Conservation (phyloP, 2,113 vertebrate species). For the Pelodiscus sinensis region DNA sequence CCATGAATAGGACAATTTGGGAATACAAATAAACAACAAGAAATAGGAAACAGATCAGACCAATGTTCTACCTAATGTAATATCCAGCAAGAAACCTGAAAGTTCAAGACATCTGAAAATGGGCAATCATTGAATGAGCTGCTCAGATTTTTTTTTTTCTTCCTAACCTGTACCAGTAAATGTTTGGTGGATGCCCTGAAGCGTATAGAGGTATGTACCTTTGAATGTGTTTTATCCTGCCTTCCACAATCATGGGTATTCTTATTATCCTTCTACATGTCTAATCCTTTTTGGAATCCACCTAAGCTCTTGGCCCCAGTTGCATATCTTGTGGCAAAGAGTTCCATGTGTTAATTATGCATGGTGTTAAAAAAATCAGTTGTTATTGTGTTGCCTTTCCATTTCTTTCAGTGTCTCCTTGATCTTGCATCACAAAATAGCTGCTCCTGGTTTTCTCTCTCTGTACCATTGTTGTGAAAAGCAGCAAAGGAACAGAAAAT, state of each 20-base stretch:
- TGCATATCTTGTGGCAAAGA: background rate
- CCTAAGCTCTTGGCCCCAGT: background rate
- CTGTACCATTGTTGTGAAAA: background rate
- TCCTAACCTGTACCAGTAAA: background rate
- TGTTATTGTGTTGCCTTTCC: background rate
- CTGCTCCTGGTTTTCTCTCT: background rate
- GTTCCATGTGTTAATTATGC: background rate
- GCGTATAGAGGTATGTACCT: background rate
- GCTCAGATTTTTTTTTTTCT: background rate
- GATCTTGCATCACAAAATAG: background rate
- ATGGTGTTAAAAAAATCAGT: background rate
- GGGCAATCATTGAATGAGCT: background rate
- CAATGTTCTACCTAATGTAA: background rate
- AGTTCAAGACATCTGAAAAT: background rate
- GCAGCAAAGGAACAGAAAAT: background rate
- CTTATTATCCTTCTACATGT: background rate
- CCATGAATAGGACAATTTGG: background rate
- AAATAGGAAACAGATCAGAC: background rate
- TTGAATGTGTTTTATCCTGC: background rate
- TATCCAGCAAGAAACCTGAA: background rate
- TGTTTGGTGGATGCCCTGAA: background rate
- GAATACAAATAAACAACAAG: background rate
- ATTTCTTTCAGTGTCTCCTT: background rate
- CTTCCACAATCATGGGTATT: background rate
- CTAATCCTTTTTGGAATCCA: background rate